Conservation (phyloP, 2,797 vertebrate species). For the Hipposideros larvatus region DNA sequence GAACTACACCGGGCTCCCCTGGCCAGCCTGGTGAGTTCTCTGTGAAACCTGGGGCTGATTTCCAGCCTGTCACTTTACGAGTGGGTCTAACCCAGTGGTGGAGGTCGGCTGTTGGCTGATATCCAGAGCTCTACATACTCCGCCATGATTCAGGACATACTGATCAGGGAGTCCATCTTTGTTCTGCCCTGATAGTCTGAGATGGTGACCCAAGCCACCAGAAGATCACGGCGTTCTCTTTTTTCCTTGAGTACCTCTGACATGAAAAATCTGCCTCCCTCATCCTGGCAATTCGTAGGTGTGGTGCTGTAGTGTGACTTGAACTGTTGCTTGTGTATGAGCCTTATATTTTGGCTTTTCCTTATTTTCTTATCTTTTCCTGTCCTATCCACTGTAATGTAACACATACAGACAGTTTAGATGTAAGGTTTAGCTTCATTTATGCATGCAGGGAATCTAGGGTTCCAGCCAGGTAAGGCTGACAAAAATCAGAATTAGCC, state of each 20-base stretch:
- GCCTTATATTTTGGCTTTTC: neutral
- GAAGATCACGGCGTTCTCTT: neutral
- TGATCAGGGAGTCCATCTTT: neutral
- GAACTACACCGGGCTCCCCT: neutral
- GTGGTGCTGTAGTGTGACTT: neutral
- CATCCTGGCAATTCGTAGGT: neutral
- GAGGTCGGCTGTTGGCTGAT: neutral
- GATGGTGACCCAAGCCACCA: neutral
- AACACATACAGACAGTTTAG: neutral
- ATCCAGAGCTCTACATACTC: neutral
- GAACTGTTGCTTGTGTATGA: neutral
- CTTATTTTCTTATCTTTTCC: neutral
- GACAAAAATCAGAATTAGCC: neutral
- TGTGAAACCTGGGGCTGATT: neutral
- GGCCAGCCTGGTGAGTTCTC: neutral
- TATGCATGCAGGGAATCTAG: slow-evolving; percentile 16
- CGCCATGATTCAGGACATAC: neutral
- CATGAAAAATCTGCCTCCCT: neutral
- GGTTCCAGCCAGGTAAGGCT: slow-evolving; percentile 16
- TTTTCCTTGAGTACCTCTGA: slow-evolving; percentile 11
- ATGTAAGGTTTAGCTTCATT: neutral
- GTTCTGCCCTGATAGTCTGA: neutral
- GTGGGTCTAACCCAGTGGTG: neutral
- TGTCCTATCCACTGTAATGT: neutral
- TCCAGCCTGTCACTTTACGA: neutral